Evolutionary conservation across 1,140 invertebrate genomes (phyloP), one percentile per base, ranked within the genome.

Genomic region (Drosophila micromelanica): DNA sequence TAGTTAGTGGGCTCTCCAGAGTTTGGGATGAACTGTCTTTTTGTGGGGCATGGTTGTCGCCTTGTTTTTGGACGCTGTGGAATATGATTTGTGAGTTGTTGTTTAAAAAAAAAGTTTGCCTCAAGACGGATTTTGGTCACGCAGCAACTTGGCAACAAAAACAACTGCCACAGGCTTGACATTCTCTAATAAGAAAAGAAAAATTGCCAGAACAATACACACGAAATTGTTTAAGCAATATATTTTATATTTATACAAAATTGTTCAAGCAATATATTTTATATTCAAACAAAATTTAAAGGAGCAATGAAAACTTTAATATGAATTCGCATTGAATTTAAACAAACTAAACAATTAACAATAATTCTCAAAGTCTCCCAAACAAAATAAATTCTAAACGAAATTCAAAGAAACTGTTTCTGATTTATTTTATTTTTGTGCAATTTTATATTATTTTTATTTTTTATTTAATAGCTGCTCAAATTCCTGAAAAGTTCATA

Each of bases 1-100:
- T 82, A 86, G 71, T 85, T 75, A 40, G 55, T 42, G 17, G 48
- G 73, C 32, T 35, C 62, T 12, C n/a, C 11, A 5, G 2, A 15
- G 17, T 4, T 13, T 12, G 20, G 15, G 37, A 59, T n/a, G 46
- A 23, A 23, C 20, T 23, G 20, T 2, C 7, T 6, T 32, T 32
- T 30, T 27, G 20, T 20, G 40, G 38, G 64, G 60, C 75, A 40
- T 55, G 52, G 40, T 32, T 61, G 46, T 35, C 56, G 73, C 64
- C 77, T 63, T 74, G 68, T 76, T 80, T 64, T 57, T 78, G 70
- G 15, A 20, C 35, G 32, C 60, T 77, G 45, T 46, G 48, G 52
- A 67, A 74, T 78, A 63, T 86, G 81, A 86, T 86, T 86, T 86
- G 81, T 87, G 74, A 57, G 70, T 62, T 81, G 56, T 86, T 86